Evolutionary conservation across 1,140 invertebrate genomes (phyloP), one percentile per base, ranked within the genome.

Genomic region (Drosophila quadrilineata): DNA sequence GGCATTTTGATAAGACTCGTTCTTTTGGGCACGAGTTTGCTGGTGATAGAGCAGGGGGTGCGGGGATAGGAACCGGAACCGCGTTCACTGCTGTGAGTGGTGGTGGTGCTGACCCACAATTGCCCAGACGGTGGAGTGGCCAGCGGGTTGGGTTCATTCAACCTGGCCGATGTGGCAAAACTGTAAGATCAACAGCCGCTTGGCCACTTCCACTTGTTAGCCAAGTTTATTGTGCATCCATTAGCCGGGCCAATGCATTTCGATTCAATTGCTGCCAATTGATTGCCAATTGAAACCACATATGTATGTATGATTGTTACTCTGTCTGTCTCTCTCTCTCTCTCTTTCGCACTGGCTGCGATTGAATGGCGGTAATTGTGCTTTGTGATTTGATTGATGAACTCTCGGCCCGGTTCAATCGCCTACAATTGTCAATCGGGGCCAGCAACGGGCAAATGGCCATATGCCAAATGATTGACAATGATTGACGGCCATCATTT

Each of bases 381-480:
- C 36, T 57, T 46, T 21, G 24, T 22, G 57, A 52, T 60, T 52
- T 48, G n/a, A n/a, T n/a, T n/a, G n/a, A n/a, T 58, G 62, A 65
- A 65, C 62, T 58, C 62, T 38, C 53, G 53, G 35, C 19, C 49
- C 53, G 43, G 53, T 50, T 58, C 62, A 65, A 65, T 58, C 58
- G 41, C 14, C 45, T 3, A 16, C 53, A 57, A 58, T 65, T 49
- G 35, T 58, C 54, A 65, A 48, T 41, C 50, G 17, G 9, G 31
- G 52, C 0, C n/a, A n/a, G n/a, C n/a, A n/a, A n/a, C n/a, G n/a
- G 8, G 19, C 54, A n/a, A 58, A 64, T 64, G 48, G 60, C 31
- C 38, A 14, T 41, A 22, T 6, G 24, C 45, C 43, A 6, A 24
- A 24, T 1, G 38, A 41, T n/a, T 16, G 6, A 8, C n/a, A n/a